phyloP scores from a whole-genome alignment of 92 coral and sea anemone species.

The Bergia puertoricense region DNA sequence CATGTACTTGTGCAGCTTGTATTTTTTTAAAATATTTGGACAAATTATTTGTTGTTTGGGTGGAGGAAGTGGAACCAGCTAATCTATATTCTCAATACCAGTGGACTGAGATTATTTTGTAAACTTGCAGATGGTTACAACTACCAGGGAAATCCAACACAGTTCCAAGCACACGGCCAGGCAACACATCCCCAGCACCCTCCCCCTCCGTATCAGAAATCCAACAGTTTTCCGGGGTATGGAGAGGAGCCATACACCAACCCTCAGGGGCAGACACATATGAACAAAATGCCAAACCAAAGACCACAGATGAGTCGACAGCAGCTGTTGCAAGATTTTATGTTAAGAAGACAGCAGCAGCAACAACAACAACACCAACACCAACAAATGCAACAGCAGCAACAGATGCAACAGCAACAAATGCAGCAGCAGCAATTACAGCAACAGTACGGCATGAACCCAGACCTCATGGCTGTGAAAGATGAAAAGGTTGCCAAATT shows the following conservation, averaged over 20 bases:
- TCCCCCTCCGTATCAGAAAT: constrained; percentile 96
- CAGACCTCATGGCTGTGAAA: constrained; percentile 20
- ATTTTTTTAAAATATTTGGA: too few species aligned
- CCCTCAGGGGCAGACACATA: constrained; percentile 48
- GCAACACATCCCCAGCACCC: constrained; percentile 92
- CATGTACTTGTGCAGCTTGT: too few species aligned
- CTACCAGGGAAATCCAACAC: constrained; percentile 65
- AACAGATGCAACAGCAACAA: constrained; percentile 62
- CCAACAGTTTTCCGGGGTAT: constrained; percentile 79
- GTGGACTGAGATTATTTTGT: background rate
- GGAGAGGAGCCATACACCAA: constrained; percentile 57
- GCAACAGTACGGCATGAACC: constrained; percentile 18
- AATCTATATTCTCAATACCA: too few species aligned
- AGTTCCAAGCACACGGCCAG: constrained; percentile 71
- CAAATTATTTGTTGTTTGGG: too few species aligned
- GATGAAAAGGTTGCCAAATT: constrained; percentile 26
- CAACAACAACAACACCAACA: constrained; percentile 51
- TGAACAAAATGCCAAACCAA: constrained; percentile 32
- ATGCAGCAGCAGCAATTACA: constrained; percentile 43
- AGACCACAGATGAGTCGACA: constrained; percentile 68
- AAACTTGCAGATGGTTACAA: constrained; percentile 23
- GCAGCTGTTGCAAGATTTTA: constrained; percentile 73
- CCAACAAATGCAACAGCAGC: constrained; percentile 53
- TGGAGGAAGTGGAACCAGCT: background rate
- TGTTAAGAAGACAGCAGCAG: constrained; percentile 66